Evolutionary conservation across 2,113 vertebrate genomes (phyloP), one percentile per base, ranked within the genome.

Genomic region (Spilogale gracilis): DNA sequence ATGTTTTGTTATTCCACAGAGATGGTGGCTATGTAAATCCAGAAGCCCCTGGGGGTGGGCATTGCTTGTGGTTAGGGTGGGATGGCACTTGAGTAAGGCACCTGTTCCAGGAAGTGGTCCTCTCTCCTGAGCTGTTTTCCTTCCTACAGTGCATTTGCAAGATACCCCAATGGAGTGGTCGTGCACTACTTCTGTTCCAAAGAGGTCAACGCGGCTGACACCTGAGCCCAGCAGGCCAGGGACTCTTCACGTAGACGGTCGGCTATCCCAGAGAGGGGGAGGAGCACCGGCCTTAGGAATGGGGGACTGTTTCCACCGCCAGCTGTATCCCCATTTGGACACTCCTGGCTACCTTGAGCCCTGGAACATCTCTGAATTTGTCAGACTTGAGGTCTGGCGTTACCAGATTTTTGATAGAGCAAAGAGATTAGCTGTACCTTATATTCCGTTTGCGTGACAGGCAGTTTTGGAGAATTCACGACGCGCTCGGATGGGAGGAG

Each of bases 101-200:
- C 74, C 73, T 56, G 73, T 87, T 84, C 25, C 11, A 56, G 50
- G 60, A 12, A 80, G 11, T 52, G 7, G n/a, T 45, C 21, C 48
- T 56, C 52, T 80, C 21, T 38, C 76, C 65, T 6, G 7, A 91
- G 91, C 78, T 96, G 0, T 97, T 61, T 80, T 80, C 63, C 79
- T 96, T 98, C 96, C 91, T 78, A 2, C 99, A 99, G 99, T 95
- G 99, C 99, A 0, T 99, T 99, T 98, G 99, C 99, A 98, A 99
- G 99, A 96, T 99, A 99, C 98, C 99, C 99, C 83, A 99, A 99
- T 95, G 99, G 99, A 13, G 99, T 99, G 97, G 99, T 99, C 6
- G 99, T 99, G 90, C 99, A 99, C 98, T 99, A 99, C 98, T 99
- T 99, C 99, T 99, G 99, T 99, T 99, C 99, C 98, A 99, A 99